A percentile compares a stretch with the other conserved stretches of the same genome.
phyloP scores from a whole-genome alignment of 2,797 vertebrate species.

The Chelon auratus region DNA sequence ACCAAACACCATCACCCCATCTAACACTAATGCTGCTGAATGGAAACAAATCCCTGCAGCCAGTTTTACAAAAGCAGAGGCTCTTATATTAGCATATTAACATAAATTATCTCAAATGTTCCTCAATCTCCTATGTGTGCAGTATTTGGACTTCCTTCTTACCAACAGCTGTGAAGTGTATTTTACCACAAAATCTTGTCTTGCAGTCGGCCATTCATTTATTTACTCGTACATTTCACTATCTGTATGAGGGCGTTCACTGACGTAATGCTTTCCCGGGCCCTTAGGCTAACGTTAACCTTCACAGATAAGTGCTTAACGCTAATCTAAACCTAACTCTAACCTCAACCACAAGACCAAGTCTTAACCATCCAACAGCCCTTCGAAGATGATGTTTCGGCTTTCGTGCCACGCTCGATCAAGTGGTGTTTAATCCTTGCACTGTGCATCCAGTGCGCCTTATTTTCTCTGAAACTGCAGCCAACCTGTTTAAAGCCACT shows the following conservation, averaged over 20 bases:
- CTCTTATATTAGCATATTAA: neutral
- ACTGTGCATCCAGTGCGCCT: conserved; percentile 20
- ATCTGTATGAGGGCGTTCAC: too few species aligned
- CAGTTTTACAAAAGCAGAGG: neutral
- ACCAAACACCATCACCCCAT: conserved; percentile 18
- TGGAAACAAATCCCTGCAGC: neutral
- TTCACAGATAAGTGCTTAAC: too few species aligned
- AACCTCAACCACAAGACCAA: too few species aligned
- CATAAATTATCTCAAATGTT: neutral
- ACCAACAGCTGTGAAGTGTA: neutral
- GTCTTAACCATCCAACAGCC: too few species aligned
- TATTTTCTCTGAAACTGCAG: conserved; percentile 39
- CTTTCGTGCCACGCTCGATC: conserved; percentile 7
- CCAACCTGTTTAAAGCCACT: conserved; percentile 48
- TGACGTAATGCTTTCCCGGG: too few species aligned
- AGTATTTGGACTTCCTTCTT: neutral
- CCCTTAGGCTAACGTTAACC: too few species aligned
- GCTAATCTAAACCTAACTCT: too few species aligned
- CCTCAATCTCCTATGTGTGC: neutral
- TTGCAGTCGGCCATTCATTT: neutral
- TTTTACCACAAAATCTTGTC: neutral
- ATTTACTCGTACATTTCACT: neutral
- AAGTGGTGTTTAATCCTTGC: conserved; percentile 39
- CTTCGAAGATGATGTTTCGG: neutral
- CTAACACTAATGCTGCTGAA: conserved; percentile 9